Base-by-base conservation (phyloP, 2,113 vertebrate species). In the Coracopsis vasa region DNA sequence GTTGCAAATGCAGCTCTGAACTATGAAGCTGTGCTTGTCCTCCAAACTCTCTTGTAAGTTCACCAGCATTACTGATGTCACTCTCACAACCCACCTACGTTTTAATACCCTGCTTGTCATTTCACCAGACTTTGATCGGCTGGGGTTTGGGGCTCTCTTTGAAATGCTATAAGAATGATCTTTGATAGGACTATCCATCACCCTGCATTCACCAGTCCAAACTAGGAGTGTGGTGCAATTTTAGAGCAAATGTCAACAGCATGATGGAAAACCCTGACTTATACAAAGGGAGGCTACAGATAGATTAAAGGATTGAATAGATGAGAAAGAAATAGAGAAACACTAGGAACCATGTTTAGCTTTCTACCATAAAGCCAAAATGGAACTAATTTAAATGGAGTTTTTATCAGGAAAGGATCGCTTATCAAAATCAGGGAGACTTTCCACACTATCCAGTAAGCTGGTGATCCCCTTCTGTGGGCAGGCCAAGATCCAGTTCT, bases 401-500 rank as follows among this genome's bases (percentile, higher is more conserved):
- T 41, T 42, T 90, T 90, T 39, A 21, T 58, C n/a, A 82, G 48
- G 79, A 77, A 66, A 85, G 7, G 13, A 73, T 33, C 70, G 17
- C 28, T 69, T 86, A 21, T 66, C 35, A 83, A 65, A 88, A 58
- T 66, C 41, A 80, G 23, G 50, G 42, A 77, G 13, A 73, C 5
- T 45, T 24, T 86, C 19, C 54, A 86, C n/a, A 20, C n/a, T 15
- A 73, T 58, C 15, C 54, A 83, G 41, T 56, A 83, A 82, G 13
- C 13, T 51, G 28, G 27, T 35, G 41, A 78, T 41, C 11, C 7
- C 39, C 28, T 86, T 24, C 28, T 48, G n/a, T 0, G 0, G 69
- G 16, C 23, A 7, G 8, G 6, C 8, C 41, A 83, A 77, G 31
- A 66, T 70, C 23, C 25, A 65, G 1, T 54, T 79, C 27, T 44